These are phyloP conservation scores for Lithobius niger DNA, from an alignment of 1,140 invertebrate species.

Conservation along the genomic window DNA sequence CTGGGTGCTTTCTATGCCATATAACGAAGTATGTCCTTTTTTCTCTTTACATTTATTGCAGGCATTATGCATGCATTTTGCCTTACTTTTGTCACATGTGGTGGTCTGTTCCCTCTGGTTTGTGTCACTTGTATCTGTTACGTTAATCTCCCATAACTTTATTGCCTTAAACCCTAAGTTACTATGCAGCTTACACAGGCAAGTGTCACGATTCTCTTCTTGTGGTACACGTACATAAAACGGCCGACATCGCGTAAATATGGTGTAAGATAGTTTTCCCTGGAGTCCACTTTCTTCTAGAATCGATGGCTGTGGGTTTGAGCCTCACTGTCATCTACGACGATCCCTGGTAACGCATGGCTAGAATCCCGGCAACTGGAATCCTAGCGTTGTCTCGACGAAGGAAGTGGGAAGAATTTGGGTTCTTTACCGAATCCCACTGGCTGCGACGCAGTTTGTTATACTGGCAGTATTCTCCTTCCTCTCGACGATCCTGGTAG, in stretches of 20 bases:
- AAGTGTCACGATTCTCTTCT: background rate
- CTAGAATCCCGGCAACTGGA: no score
- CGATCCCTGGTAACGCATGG: no score
- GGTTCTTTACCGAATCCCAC: no score
- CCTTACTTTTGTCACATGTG: no score
- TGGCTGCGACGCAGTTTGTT: no score
- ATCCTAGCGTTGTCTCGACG: no score
- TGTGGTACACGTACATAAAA: background rate
- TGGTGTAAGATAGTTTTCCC: background rate
- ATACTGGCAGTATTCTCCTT: no score
- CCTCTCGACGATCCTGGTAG: no score
- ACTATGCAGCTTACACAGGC: slow-evolving; percentile 3
- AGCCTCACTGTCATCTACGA: no score
- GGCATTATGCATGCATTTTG: background rate
- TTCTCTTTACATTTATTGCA: background rate
- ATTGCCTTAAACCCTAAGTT: slow-evolving; percentile 7
- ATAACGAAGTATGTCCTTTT: background rate
- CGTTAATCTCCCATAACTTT: background rate
- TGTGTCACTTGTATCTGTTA: slow-evolving; percentile 3
- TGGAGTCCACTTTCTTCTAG: slow-evolving; percentile 27
- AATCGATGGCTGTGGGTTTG: no score
- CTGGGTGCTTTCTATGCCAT: background rate
- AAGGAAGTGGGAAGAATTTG: no score
- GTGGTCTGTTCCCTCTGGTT: slow-evolving; percentile 17
- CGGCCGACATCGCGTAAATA: background rate